phyloP scores from a whole-genome alignment of 1,140 invertebrate species.

The Ceratosolen fusciceps region DNA sequence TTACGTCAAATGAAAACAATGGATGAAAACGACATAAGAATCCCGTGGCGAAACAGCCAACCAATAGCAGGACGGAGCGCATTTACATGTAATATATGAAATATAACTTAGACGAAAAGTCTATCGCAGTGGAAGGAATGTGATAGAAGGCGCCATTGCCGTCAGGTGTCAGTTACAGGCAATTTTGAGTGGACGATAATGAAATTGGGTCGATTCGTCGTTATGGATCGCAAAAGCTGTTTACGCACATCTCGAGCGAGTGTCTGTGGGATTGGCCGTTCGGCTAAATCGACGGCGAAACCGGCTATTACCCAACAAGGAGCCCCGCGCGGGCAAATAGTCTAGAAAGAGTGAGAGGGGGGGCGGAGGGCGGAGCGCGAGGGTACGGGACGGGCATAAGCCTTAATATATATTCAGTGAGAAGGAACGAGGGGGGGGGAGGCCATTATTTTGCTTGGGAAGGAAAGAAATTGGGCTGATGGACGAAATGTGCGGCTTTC shows the following conservation, averaged over 20 bases:
- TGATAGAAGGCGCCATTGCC: too few relatives aligned
- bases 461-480: slow-evolving; percentile 11
- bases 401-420: slow-evolving; percentile 43
- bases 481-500: slow-evolving; percentile 30
- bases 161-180: too few relatives aligned
- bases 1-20: too few relatives aligned
- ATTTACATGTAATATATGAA: too few relatives aligned
- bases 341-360: slow-evolving; percentile 6
- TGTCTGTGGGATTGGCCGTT: not conserved
- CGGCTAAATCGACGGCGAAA: slow-evolving; percentile 8
- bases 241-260: not conserved
- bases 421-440: not conserved
- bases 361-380: not conserved
- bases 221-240: not conserved
- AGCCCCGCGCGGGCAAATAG: too few relatives aligned
- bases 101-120: too few relatives aligned
- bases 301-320: slow-evolving; percentile 34
- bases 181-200: too few relatives aligned
- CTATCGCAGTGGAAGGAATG: too few relatives aligned
- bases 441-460: not conserved
- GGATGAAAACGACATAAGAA: too few relatives aligned
- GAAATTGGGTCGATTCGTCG: too few relatives aligned
- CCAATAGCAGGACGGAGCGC: too few relatives aligned
- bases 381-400: slow-evolving; percentile 4
- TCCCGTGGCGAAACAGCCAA: too few relatives aligned